Conservation (phyloP, 2,888 invertebrate genomes). For the Eupeodes latifasciatus region DNA sequence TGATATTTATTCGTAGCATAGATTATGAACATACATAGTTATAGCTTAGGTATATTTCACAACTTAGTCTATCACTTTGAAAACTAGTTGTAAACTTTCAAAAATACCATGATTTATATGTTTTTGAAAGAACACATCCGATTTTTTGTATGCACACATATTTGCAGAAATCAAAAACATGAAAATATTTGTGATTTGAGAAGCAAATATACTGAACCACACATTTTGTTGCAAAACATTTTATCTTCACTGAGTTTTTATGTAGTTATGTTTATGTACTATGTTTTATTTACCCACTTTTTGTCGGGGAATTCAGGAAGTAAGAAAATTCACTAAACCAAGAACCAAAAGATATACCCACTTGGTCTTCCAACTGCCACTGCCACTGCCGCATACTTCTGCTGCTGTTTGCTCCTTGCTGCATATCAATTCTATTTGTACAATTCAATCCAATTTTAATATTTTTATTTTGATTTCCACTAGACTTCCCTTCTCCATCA, state of each 20-base stretch:
- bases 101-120: too few relatives aligned
- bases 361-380: background rate
- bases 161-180: background rate
- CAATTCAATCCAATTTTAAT: conserved; percentile 64
- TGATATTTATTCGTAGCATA: too few relatives aligned
- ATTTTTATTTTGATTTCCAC: conserved; percentile 48
- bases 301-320: background rate
- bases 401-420: conserved; percentile 1
- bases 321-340: background rate
- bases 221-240: background rate
- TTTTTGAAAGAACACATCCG: too few relatives aligned
- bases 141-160: too few relatives aligned
- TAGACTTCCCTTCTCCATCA: conserved; percentile 37
- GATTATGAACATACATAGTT: too few relatives aligned
- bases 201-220: background rate
- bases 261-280: too few relatives aligned
- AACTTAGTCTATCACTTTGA: too few relatives aligned
- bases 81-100: too few relatives aligned
- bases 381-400: background rate
- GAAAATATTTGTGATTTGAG: background rate
- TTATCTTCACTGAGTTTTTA: too few relatives aligned
- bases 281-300: background rate
- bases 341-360: background rate
- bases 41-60: too few relatives aligned
- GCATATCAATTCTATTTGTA: conserved; percentile 65